Evolutionary conservation across 2,888 invertebrate genomes (phyloP).

Genomic region (Flexamia atlantica): DNA sequence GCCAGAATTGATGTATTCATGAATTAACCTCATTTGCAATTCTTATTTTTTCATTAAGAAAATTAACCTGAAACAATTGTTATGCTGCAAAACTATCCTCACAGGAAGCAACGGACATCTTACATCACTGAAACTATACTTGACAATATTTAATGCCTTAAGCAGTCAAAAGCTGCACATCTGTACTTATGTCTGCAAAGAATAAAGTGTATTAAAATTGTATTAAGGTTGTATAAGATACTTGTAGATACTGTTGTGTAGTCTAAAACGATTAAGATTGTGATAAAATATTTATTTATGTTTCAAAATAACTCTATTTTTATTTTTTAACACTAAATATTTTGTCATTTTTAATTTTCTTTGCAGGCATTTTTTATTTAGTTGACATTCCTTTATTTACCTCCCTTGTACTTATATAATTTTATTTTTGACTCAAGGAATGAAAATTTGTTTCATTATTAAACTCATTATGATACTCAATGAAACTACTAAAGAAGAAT

Average conservation of each 20-base stretch:
- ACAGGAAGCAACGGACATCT: too few species aligned
- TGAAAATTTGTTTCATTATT: not conserved
- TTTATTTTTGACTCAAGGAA: not conserved
- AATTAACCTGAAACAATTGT: too few species aligned
- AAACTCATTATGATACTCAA: not conserved
- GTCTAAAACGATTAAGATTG: not conserved
- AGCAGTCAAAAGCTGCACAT: not conserved
- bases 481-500: not conserved
- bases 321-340: not conserved
- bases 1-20: too few species aligned
- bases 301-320: not conserved
- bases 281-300: not conserved
- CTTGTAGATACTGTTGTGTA: too few species aligned
- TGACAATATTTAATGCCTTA: slow-evolving; percentile 53
- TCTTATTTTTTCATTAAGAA: too few species aligned
- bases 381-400: slow-evolving; percentile 22
- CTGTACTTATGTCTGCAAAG: slow-evolving; percentile 38
- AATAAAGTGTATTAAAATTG: not conserved
- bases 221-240: not conserved
- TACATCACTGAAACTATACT: slow-evolving; percentile 24
- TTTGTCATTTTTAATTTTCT: not conserved
- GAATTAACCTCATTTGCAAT: too few species aligned
- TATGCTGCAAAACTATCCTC: too few species aligned
- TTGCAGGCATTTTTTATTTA: slow-evolving; percentile 14
- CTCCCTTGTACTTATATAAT: slow-evolving; percentile 3